phyloP scores from a whole-genome alignment of 2,113 vertebrate species.

The Tragelaphus imberbis region DNA sequence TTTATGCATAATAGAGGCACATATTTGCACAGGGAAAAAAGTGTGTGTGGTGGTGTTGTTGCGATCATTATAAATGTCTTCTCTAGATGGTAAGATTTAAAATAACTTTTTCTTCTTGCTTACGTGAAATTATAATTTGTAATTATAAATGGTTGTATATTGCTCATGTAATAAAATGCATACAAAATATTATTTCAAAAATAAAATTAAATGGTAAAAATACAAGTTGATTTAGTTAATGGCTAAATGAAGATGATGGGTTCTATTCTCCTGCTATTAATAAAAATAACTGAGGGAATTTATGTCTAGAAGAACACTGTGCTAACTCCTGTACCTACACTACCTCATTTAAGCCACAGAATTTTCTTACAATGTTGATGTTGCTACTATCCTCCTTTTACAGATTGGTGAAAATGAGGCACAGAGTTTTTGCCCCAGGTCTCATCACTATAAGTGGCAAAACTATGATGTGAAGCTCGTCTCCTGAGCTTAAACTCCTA shows the following conservation, averaged over 20 bases:
- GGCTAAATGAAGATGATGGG: not conserved
- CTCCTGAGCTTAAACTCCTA: not conserved
- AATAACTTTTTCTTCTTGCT: not conserved
- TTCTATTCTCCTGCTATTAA: not conserved
- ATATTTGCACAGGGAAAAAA: not conserved
- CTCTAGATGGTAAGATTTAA: not conserved
- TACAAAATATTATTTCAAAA: not conserved
- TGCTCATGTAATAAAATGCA: not conserved
- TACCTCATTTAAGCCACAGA: not conserved
- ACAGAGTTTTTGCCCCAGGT: not conserved
- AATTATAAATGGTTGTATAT: not conserved
- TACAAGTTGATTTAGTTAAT: not conserved
- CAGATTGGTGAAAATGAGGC: not conserved
- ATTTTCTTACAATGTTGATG: not conserved
- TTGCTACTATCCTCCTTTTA: not conserved
- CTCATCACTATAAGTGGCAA: not conserved
- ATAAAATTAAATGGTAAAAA: not conserved
- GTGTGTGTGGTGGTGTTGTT: not conserved
- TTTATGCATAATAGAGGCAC: not conserved
- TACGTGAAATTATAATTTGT: not conserved
- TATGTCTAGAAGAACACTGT: not conserved
- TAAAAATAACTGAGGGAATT: not conserved
- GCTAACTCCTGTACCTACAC: not conserved
- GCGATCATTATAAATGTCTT: not conserved
- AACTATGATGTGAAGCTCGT: not conserved